phyloP scores from a whole-genome alignment of 2,888 invertebrate genomes.

The Acholoe squamosa region DNA sequence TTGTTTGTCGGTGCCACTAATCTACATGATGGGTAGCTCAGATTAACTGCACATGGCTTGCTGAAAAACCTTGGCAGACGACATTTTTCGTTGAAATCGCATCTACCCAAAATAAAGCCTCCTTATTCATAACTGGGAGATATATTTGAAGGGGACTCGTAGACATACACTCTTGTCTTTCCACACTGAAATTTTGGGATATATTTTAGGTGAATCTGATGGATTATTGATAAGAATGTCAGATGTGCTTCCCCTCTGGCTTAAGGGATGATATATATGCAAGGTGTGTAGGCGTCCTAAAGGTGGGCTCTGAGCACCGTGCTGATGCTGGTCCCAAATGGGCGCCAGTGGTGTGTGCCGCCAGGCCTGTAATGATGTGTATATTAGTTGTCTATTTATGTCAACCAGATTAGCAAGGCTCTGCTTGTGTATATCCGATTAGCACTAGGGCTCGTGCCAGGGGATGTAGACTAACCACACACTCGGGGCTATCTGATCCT shows the following conservation, averaged over 20 bases:
- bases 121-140: not conserved
- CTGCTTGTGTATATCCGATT: constrained; percentile 27
- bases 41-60: constrained; percentile 42
- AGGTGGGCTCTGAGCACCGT: constrained; percentile 37
- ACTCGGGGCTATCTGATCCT: constrained; percentile 34
- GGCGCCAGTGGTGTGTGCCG: not conserved
- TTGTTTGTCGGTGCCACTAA: constrained; percentile 51
- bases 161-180: not conserved
- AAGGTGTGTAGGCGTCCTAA: not conserved
- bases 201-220: not conserved
- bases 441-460: not conserved
- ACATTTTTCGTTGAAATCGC: not conserved
- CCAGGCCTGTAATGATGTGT: constrained; percentile 47
- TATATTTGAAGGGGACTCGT: not conserved
- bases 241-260: not conserved
- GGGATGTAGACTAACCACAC: constrained; percentile 8
- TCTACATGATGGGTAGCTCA: constrained; percentile 12
- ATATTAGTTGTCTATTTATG: constrained; percentile 56
- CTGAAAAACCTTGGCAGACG: constrained; percentile 22
- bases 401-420: constrained; percentile 5
- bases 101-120: not conserved
- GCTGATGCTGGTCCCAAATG: constrained; percentile 41
- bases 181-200: too few species aligned
- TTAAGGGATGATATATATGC: not conserved
- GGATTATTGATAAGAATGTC: not conserved